Evolutionary conservation across 37 sponge, comb jelly and placozoan genomes (phyloP).

Genomic region (Agelas oroides): DNA sequence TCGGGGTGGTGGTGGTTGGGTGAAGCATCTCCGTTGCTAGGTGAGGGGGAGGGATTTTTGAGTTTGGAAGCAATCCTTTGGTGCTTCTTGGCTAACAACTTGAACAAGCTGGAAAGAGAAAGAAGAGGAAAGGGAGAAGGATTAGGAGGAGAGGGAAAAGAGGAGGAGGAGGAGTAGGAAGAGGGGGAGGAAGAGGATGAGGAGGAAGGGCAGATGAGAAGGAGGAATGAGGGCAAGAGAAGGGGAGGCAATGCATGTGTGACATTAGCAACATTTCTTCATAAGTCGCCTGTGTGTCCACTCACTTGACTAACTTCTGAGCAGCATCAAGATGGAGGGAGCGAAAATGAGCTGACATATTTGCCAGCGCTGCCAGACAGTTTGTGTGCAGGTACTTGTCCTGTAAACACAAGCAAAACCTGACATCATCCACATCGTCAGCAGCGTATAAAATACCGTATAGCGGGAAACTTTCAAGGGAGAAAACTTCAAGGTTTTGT

Average conservation of each 20-base stretch:
- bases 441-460: too few relatives aligned
- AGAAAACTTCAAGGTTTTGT: too few relatives aligned
- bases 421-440: neutral
- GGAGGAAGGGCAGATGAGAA: neutral
- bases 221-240: too few relatives aligned
- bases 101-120: constrained; percentile 65
- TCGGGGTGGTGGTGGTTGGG: neutral
- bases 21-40: neutral
- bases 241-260: neutral
- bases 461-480: too few relatives aligned
- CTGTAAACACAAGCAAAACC: constrained; percentile 26
- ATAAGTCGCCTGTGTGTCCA: neutral
- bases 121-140: neutral
- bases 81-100: constrained; percentile 87
- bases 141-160: neutral
- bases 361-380: constrained; percentile 96
- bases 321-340: constrained; percentile 86
- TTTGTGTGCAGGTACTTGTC: constrained; percentile 98
- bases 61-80: constrained; percentile 56
- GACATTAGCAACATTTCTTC: too few relatives aligned
- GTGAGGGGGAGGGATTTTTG: neutral
- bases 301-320: constrained; percentile 81
- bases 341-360: constrained; percentile 92
- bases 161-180: too few relatives aligned
- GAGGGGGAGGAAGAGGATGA: neutral